phyloP scores from a whole-genome alignment of 2,113 vertebrate species.

The Pachyramphus minor region DNA sequence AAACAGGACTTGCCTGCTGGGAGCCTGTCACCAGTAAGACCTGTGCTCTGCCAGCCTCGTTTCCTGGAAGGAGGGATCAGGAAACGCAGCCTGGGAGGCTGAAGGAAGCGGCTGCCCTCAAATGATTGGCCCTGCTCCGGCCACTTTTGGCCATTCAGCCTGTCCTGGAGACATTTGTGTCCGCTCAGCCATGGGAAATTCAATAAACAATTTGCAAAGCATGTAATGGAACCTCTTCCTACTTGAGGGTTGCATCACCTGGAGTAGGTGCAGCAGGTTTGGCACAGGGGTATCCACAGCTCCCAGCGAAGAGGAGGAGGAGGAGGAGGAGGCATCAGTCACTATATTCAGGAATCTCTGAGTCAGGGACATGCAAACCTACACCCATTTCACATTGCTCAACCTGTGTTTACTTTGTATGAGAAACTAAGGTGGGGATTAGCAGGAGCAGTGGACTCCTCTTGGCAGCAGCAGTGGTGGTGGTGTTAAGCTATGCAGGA shows the following conservation, averaged over 20 bases:
- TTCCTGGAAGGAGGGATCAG: constrained; percentile 30
- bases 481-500: not conserved
- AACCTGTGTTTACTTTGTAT: constrained; percentile 60
- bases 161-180: not conserved
- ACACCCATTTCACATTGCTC: constrained; percentile 58
- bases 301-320: not conserved
- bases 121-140: not conserved
- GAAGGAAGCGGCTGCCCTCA: not conserved
- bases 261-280: not conserved
- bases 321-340: not conserved
- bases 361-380: constrained; percentile 61
- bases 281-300: not conserved
- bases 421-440: constrained; percentile 54
- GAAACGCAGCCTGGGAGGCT: not conserved
- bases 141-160: not conserved
- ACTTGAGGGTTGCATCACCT: not conserved
- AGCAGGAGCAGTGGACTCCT: not conserved
- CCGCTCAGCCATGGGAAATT: not conserved
- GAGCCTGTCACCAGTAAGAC: not conserved
- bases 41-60: not conserved
- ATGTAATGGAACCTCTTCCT: not conserved
- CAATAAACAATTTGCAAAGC: not conserved
- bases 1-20: constrained; percentile 63
- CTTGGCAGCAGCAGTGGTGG: not conserved
- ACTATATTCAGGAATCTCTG: constrained; percentile 60